phyloP scores from a whole-genome alignment of 2,113 vertebrate genomes.

The Coptodon bakossiorum region DNA sequence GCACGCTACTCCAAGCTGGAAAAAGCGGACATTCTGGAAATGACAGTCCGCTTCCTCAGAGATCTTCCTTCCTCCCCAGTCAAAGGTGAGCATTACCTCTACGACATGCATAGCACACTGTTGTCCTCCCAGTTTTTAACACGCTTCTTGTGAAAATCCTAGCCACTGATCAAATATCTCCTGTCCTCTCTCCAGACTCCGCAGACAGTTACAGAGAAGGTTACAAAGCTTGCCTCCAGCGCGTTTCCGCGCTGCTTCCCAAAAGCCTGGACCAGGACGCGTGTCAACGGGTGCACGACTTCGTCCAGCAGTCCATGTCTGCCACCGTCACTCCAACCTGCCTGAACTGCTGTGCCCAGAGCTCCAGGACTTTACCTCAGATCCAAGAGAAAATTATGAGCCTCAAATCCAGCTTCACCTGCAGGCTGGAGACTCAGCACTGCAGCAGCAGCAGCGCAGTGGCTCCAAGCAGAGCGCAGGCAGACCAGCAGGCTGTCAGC shows the following conservation, averaged over 20 bases:
- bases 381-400: slow-evolving; percentile 59
- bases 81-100: slow-evolving; percentile 64
- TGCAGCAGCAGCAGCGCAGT: slow-evolving; percentile 15
- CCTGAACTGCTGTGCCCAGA: slow-evolving; percentile 60
- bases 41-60: slow-evolving; percentile 86
- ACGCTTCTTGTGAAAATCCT: background rate
- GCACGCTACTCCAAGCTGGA: slow-evolving; percentile 83
- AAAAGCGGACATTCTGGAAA: slow-evolving; percentile 89
- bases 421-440: slow-evolving; percentile 20
- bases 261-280: slow-evolving; percentile 67
- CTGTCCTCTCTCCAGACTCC: slow-evolving; percentile 39
- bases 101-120: fast-evolving
- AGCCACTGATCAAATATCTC: background rate
- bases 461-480: background rate
- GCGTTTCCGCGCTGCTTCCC: slow-evolving; percentile 73
- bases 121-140: background rate
- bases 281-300: slow-evolving; percentile 69
- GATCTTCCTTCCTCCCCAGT: slow-evolving; percentile 64
- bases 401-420: slow-evolving; percentile 54
- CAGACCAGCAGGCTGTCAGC: background rate
- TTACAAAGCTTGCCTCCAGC: slow-evolving; percentile 79
- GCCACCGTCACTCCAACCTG: slow-evolving; percentile 35
- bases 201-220: slow-evolving; percentile 78
- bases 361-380: slow-evolving; percentile 47
- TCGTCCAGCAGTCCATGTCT: slow-evolving; percentile 64